A percentile compares a stretch with the other conserved stretches of the same genome.
These are phyloP conservation scores for Ranitomeya variabilis DNA, from an alignment of 2,113 vertebrate genomes.

Conservation along the genomic window DNA sequence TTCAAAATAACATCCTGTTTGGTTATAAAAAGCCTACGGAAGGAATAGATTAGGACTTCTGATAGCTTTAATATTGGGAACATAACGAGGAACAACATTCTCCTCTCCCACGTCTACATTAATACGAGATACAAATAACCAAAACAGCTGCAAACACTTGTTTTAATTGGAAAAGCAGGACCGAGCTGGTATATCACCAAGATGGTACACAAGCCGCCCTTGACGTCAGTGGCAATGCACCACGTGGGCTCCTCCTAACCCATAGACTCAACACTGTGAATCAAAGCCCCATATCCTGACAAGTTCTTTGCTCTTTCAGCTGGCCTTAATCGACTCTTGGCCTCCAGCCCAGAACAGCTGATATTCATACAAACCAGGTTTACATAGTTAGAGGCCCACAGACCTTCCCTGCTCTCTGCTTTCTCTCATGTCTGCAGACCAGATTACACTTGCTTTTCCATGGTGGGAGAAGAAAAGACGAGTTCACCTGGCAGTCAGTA, in stretches of 20 bases:
- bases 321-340: conserved; percentile 56
- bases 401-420: conserved; percentile 28
- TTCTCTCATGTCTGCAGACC: conserved; percentile 38
- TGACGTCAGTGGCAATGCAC: not conserved
- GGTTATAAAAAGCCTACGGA: not conserved
- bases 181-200: not conserved
- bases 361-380: conserved; percentile 58
- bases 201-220: conserved; percentile 2
- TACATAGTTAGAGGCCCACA: conserved; percentile 56
- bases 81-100: not conserved
- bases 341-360: conserved; percentile 54
- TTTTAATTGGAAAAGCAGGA: not conserved
- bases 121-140: conserved; percentile 16
- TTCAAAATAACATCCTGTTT: conserved; percentile 23
- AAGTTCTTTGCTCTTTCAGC: conserved; percentile 49
- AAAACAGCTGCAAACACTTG: conserved; percentile 18
- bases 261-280: conserved; percentile 46
- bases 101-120: not conserved
- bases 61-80: conserved; percentile 4
- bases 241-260: conserved; percentile 3
- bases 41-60: not conserved
- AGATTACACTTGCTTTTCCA: conserved; percentile 50
- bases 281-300: conserved; percentile 29
- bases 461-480: not conserved
- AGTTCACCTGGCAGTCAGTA: conserved; percentile 34